Evolutionary conservation across 1,140 invertebrate species (phyloP), one percentile per base, ranked within the genome.

Genomic region (Proctacanthus coquilletti): DNA sequence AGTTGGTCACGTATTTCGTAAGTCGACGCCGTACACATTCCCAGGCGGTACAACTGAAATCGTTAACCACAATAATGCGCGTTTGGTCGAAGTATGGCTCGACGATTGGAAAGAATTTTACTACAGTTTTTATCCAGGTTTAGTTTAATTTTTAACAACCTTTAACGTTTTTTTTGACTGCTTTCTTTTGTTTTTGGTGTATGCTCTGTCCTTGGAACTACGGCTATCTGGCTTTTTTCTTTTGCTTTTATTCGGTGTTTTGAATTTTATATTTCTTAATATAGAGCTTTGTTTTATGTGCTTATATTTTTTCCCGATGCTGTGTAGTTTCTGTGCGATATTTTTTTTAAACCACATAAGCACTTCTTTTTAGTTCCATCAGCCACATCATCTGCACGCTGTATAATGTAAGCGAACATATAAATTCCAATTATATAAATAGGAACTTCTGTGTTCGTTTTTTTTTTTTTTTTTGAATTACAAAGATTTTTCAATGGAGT

Each of bases 21-120:
- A 98, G 72, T 92, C 93, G 49, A 97, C 91, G 49, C 95, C 95
- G 29, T 98, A 99, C 65, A 91, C 89, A 48, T 98, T 98, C 71
- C 95, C 95, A 41, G 94, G 94, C 51, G 95, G 95, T 49, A 96
- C 91, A 48, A 86, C 88, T 59, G 83, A 86, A 61, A 91, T 98
- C 64, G 87, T 98, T 64, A 93, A 98, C 75, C 89, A 94, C 71
- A 96, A 96, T 74, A 92, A 93, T 74, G 89, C 87, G 48, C 75
- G 92, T 49, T 75, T 95, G 52, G 91, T 88, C 43, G 87, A 92
- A 67, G 92, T 96, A 49, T 96, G 92, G 92, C 77, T 96, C 66
- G 92, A 96, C 69, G 84, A 93, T 57, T 96, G 88, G 87, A 89
- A 88, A 72, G 77, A 89, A 64, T 95, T 95, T 76, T 96, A 93